Evolutionary conservation across 1,140 invertebrate genomes (phyloP).

Genomic region (Bombus difficillimus): DNA sequence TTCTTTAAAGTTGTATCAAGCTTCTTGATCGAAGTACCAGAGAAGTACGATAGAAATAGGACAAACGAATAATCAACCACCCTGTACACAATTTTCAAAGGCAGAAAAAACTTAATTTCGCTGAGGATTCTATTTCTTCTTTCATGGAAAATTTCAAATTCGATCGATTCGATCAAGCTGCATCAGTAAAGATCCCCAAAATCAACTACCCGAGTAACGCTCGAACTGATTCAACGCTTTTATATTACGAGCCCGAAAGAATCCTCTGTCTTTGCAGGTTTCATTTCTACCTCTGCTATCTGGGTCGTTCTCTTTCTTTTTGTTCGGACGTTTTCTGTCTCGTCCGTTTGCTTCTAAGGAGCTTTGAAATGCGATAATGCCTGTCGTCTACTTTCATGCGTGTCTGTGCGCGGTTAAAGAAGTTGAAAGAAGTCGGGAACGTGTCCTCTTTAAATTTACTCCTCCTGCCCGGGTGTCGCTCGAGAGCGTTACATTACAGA

Average conservation of each 20-base stretch:
- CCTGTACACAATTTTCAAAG: no score
- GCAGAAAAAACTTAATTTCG: no score
- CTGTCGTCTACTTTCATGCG: conserved; percentile 29
- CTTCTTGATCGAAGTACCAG: no score
- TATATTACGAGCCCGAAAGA: no score
- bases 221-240: background rate
- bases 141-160: no score
- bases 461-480: background rate
- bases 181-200: no score
- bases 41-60: no score
- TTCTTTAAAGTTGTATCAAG: no score
- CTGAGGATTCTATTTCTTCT: no score
- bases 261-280: background rate
- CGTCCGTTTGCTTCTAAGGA: background rate
- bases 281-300: background rate
- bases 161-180: no score
- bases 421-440: conserved; percentile 34
- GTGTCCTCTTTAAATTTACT: conserved; percentile 37
- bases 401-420: conserved; percentile 10
- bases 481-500: conserved; percentile 39
- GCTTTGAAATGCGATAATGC: conserved; percentile 39
- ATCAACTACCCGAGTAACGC: no score
- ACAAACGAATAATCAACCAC: no score
- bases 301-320: background rate
- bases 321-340: background rate